Conservation (phyloP, 1,140 invertebrate species). For the Callitettix versicolor region DNA sequence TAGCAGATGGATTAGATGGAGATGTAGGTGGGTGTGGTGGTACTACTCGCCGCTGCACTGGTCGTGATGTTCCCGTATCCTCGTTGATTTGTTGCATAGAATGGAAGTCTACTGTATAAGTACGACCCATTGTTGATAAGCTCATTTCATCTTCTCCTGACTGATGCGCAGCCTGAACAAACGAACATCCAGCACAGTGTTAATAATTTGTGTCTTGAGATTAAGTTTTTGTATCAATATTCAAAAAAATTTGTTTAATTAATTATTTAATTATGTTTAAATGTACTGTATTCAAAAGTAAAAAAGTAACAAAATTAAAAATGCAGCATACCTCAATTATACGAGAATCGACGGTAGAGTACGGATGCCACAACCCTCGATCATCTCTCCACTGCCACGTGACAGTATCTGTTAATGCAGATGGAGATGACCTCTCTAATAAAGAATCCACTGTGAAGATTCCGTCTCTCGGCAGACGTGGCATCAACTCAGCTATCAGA, state of each 20-base stretch:
- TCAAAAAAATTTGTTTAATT: not conserved
- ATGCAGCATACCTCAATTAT: constrained; percentile 63
- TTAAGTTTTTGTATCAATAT: not conserved
- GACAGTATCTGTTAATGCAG: constrained; percentile 57
- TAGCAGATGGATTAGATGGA: constrained; percentile 18
- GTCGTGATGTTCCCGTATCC: constrained; percentile 84
- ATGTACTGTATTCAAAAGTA: no score
- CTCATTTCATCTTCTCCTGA: constrained; percentile 91
- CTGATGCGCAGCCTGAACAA: constrained; percentile 80
- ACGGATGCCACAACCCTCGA: constrained; percentile 59
- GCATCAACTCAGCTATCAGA: constrained; percentile 92
- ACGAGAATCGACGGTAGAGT: constrained; percentile 58
- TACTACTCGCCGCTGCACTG: constrained; percentile 66
- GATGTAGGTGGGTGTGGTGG: constrained; percentile 36
- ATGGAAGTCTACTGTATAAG: constrained; percentile 91
- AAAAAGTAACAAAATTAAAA: no score
- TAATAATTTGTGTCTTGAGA: not conserved
- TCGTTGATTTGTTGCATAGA: constrained; percentile 98
- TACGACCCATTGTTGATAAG: constrained; percentile 78
- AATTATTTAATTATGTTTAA: no score
- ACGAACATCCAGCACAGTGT: no score
- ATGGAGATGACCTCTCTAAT: constrained; percentile 58
- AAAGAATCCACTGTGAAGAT: constrained; percentile 87
- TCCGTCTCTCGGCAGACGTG: constrained; percentile 82
- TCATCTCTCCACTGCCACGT: constrained; percentile 95